phyloP scores from a whole-genome alignment of 1,140 invertebrate genomes.

The Bilobella aurantiaca region DNA sequence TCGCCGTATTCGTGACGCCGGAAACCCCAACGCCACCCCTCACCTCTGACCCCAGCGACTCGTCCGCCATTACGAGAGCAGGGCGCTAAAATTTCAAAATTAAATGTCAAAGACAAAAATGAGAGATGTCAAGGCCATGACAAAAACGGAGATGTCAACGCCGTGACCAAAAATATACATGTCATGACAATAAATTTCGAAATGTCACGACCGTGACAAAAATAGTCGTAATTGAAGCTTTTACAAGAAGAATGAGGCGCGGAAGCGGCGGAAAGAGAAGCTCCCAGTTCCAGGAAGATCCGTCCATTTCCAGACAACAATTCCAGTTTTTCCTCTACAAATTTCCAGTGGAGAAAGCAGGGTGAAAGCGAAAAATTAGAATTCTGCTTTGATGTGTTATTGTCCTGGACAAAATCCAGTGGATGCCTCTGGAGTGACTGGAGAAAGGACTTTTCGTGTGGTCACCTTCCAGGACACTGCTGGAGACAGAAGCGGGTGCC shows the following conservation, averaged over 20 bases:
- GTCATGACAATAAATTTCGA: no score
- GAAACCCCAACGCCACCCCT: constrained; percentile 5
- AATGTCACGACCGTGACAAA: neutral
- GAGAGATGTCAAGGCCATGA: neutral
- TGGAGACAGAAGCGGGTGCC: no score
- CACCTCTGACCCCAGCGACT: constrained; percentile 17
- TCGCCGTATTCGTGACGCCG: constrained; percentile 26
- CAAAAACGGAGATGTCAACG: no score
- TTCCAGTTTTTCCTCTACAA: neutral
- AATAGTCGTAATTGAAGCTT: neutral
- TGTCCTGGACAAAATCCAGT: no score
- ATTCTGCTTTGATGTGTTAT: no score
- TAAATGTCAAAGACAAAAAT: neutral
- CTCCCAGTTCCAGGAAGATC: constrained; percentile 35
- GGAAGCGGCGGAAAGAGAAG: constrained; percentile 34
- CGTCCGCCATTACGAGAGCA: constrained; percentile 33
- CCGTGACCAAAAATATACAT: no score
- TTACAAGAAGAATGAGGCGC: constrained; percentile 34
- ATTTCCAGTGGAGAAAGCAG: no score
- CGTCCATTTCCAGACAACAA: constrained; percentile 15
- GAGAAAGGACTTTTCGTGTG: no score
- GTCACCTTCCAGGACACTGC: no score
- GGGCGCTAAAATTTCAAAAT: constrained; percentile 24
- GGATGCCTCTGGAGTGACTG: no score
- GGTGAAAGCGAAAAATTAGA: no score